Conservation (phyloP, 2,797 vertebrate species). For the Argentina silus region DNA sequence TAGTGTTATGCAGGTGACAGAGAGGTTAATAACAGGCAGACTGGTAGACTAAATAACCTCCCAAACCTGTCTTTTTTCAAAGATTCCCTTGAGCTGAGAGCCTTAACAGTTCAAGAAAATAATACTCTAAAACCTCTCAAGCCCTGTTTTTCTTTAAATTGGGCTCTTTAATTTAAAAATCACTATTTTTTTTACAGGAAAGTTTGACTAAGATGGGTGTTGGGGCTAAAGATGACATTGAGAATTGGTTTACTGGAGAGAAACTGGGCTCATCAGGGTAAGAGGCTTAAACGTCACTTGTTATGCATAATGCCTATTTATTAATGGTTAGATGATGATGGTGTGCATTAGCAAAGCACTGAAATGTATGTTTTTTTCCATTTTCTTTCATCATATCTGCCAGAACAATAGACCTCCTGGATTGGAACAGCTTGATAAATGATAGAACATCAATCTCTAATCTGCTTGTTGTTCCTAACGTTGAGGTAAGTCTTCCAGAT, state of each 20-base stretch:
- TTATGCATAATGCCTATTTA: neutral
- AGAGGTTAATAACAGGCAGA: neutral
- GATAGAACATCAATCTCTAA: slow-evolving; percentile 79
- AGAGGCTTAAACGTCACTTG: slow-evolving; percentile 15
- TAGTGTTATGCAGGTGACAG: neutral
- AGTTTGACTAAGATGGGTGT: slow-evolving; percentile 83
- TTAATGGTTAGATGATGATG: neutral
- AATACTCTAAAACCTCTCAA: too few species aligned
- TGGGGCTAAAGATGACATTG: slow-evolving; percentile 80
- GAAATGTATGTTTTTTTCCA: neutral
- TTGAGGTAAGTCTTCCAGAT: slow-evolving; percentile 74
- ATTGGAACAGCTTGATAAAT: slow-evolving; percentile 89
- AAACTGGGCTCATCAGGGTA: slow-evolving; percentile 83
- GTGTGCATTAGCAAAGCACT: neutral
- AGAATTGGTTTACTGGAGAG: slow-evolving; percentile 87
- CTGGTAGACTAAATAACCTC: neutral
- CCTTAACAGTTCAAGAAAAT: neutral
- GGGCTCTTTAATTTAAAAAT: neutral
- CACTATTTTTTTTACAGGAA: slow-evolving; percentile 72
- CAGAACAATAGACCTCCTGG: slow-evolving; percentile 88
- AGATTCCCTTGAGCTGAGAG: neutral
- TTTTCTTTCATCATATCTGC: neutral
- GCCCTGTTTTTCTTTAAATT: neutral
- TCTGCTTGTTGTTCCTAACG: slow-evolving; percentile 86
- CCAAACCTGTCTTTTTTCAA: neutral